phyloP scores from a whole-genome alignment of 2,797 vertebrate species.

The Onychomys torridus region DNA sequence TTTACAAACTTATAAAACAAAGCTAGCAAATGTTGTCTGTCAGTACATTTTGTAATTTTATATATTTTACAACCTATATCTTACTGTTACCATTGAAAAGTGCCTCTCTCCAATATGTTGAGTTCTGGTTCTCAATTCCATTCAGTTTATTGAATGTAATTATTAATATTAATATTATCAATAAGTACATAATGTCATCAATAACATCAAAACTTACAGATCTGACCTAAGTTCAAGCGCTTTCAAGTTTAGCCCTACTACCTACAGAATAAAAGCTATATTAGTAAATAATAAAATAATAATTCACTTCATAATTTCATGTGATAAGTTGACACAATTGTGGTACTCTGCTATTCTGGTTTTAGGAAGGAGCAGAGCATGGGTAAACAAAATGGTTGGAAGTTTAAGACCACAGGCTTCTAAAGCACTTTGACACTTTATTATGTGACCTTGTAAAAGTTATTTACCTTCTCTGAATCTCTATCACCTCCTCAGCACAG shows the following conservation, averaged over 20 bases:
- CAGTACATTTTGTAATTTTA: not conserved
- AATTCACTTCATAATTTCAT: not conserved
- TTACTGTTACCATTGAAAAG: not conserved
- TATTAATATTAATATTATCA: not conserved
- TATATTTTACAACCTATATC: not conserved
- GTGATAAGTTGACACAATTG: not conserved
- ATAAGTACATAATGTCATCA: not conserved
- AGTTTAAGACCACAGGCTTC: slow-evolving; percentile 19
- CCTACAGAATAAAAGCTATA: not conserved
- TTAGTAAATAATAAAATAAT: not conserved
- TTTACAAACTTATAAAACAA: not conserved
- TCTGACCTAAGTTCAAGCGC: not conserved
- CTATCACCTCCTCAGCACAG: slow-evolving; percentile 49
- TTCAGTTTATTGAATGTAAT: not conserved
- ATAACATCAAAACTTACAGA: slow-evolving; percentile 2
- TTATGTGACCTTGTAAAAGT: slow-evolving; percentile 61
- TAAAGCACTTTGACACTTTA: slow-evolving; percentile 41
- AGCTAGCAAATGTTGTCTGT: not conserved
- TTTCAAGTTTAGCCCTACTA: not conserved
- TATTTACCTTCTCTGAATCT: slow-evolving; percentile 64
- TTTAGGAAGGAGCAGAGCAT: not conserved
- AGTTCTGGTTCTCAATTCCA: not conserved
- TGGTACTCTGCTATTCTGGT: not conserved
- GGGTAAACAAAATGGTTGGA: slow-evolving; percentile 40
- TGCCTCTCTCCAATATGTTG: not conserved